Conservation (phyloP, 2,888 invertebrate species). For the Anorthoa munda region DNA sequence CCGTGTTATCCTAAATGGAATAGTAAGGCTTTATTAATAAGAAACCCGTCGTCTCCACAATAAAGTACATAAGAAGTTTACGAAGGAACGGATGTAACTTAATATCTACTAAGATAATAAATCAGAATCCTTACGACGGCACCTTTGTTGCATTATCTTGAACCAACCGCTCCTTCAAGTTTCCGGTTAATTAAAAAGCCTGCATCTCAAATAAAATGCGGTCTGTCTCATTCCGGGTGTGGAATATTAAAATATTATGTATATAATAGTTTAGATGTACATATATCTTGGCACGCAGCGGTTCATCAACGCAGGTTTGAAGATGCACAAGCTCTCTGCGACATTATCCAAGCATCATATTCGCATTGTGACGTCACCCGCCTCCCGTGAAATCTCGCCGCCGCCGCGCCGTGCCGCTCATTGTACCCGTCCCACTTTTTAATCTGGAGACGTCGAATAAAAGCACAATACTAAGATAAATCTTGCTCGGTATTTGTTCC, state of each 20-base stretch:
- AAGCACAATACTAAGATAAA: too few species aligned
- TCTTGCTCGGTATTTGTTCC: too few species aligned
- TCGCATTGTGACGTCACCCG: slow-evolving; percentile 81
- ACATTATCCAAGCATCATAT: slow-evolving; percentile 80
- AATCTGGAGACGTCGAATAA: too few species aligned
- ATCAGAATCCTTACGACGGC: slow-evolving; percentile 38
- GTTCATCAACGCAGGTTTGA: slow-evolving; percentile 48
- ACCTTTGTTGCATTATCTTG: slow-evolving; percentile 41
- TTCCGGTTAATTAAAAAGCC: slow-evolving; percentile 49
- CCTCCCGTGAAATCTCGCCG: slow-evolving; percentile 75
- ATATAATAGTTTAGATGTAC: slow-evolving; percentile 5
- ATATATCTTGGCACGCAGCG: slow-evolving; percentile 2
- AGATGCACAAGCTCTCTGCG: slow-evolving; percentile 67
- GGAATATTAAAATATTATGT: slow-evolving; percentile 41
- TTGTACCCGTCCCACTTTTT: too few species aligned
- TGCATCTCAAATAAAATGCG: slow-evolving; percentile 26
- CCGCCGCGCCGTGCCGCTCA: slow-evolving; percentile 79
- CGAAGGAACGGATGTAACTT: slow-evolving; percentile 5
- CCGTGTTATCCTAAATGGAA: too few species aligned
- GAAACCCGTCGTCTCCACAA: background rate
- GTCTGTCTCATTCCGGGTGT: slow-evolving; percentile 21
- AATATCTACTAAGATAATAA: slow-evolving; percentile 31
- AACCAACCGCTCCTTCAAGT: slow-evolving; percentile 4
- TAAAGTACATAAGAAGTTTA: slow-evolving; percentile 17
- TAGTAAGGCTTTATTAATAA: slow-evolving; percentile 4